Base-by-base conservation (phyloP, 2,113 vertebrate genomes). In the Trogon surrucura region DNA sequence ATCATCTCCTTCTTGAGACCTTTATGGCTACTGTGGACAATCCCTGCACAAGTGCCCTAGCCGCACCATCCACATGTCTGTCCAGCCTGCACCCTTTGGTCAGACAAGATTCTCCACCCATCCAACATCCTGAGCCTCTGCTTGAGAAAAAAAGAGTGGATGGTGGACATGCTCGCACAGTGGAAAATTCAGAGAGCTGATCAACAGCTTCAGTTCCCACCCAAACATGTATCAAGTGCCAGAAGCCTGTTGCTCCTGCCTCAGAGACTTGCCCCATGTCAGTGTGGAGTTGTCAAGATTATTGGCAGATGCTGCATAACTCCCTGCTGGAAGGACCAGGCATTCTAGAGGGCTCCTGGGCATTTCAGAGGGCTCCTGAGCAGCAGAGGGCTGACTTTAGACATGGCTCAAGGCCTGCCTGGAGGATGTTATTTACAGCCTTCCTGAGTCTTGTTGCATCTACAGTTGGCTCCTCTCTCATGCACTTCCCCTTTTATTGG, bases 161-260 rank as follows among this genome's bases (percentile, higher is more conserved):
- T 79, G 22, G 48, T 44, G 20, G n/a, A 60, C 0, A 0, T 19
- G 23, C 18, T 29, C 26, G 64, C 4, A 38, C 26, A 82, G 61
- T 65, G 87, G 77, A 78, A 80, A 89, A 53, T 7, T 50, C 57
- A 23, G 2, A 6, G 21, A 60, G 26, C 0, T 69, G 48, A 57
- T 26, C 47, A 73, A 11, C 21, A 57, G 23, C 2, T 0, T 21
- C 69, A 23, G 20, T 67, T 79, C 15, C 17, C 15, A 79, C 54
- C 36, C 38, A 34, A 32, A 41, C 13, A 17, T 5, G 2, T 5
- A 20, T 2, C 13, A 7, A 18, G 22, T n/a, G n/a, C 25, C 10
- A 7, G 30, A 36, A 36, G 13, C 18, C 26, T 25, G 18, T 45
- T 48, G 26, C 34, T 79, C 4, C 47, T n/a, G 13, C 16, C 18